Evolutionary conservation across 1,140 invertebrate species (phyloP), one percentile per base, ranked within the genome.

Genomic region (Bombyx mandarina): DNA sequence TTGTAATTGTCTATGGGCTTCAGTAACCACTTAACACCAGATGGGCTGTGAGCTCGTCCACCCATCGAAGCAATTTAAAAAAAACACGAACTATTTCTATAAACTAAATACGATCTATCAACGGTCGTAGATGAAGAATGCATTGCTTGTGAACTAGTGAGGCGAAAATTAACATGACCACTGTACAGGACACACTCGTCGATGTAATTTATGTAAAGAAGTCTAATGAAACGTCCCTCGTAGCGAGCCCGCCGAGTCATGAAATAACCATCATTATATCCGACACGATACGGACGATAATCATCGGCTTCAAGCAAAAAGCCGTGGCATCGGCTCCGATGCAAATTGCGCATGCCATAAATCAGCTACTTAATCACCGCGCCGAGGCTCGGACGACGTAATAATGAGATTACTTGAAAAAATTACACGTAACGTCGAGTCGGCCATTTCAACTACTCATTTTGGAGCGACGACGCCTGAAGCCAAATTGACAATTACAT

Each of bases 391-490:
- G 18, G 65, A 35, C 65, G 61, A 78, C 74, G 73, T 73, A 82
- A 76, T 82, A 82, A 84, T 86, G 77, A 82, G 79, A 86, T 83
- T 86, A 79, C 76, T 77, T 81, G 70, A 82, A 84, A 86, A 82
- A 82, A 80, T 76, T 81, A 79, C 72, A 77, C 62, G 73, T 63
- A 22, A 35, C 50, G 50, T 35, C 26, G 50, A 35, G 10, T 51
- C 50, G 5, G 50, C 7, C 42, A 8, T 26, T 26, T 12, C 18
- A 35, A 22, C 26, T 35, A 51, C 50, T 51, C 18, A 51, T 35
- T 35, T 51, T 12, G 22, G 50, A 51, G 42, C 12, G 12, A 18
- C 12, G 12, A 18, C 12, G 12, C 42, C 50, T 35, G 2, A 35
- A 35, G 26, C 26, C 2, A 35, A 35, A 35, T 35, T 5, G 26